A percentile compares a stretch with the other conserved stretches of the same genome.
Conservation (phyloP, 2,888 invertebrate genomes). For the Eristalis pertinax region DNA sequence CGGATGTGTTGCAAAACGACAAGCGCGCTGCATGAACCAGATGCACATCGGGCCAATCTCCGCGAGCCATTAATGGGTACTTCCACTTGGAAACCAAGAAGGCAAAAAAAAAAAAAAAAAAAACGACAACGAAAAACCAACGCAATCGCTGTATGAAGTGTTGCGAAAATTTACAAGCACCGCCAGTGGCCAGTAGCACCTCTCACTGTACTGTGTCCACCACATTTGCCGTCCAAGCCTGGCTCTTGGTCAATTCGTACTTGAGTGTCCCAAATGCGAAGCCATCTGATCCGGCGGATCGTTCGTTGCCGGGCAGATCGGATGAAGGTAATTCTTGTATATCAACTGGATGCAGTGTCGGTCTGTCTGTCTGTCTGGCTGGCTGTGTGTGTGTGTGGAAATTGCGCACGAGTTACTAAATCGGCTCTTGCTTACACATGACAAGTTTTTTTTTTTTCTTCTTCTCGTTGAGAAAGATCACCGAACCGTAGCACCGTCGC, state of each 20-base stretch:
- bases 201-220: conserved; percentile 15
- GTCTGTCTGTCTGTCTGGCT: background rate
- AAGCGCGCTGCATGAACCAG: background rate
- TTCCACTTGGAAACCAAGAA: background rate
- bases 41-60: background rate
- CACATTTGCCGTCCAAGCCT: background rate
- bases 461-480: background rate
- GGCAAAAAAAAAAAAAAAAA: background rate
- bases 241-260: conserved; percentile 11
- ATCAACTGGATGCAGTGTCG: background rate
- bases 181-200: conserved; percentile 2
- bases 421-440: conserved; percentile 7
- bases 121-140: too few relatives aligned
- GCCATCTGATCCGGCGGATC: conserved; percentile 15
- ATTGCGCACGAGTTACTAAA: conserved; percentile 4
- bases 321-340: conserved; percentile 20
- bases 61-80: background rate
- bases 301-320: background rate
- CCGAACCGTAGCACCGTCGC: background rate
- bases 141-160: background rate
- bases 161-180: conserved; percentile 15
- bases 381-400: conserved; percentile 5
- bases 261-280: background rate
- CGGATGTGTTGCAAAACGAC: too few relatives aligned
- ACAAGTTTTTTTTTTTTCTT: conserved; percentile 6